Base-by-base conservation (phyloP, 2,113 vertebrate species). In the Stegastes partitus region DNA sequence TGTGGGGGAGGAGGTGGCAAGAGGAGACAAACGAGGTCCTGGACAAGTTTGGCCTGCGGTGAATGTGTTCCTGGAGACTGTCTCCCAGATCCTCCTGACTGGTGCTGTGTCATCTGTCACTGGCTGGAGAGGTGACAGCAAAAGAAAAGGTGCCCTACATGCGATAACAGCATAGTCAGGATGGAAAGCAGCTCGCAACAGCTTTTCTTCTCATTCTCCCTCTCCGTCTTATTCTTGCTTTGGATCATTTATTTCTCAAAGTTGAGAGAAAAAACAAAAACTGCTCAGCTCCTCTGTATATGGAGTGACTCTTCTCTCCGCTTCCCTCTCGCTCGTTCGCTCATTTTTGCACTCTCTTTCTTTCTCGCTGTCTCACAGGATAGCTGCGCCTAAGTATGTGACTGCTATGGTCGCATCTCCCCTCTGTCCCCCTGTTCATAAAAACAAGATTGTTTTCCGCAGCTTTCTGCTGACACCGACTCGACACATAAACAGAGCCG, bases 81-180 rank as follows among this genome's bases (percentile, higher is more conserved):
- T 74, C 74, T 85, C 77, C 75, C 59, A 78, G 79, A 90, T 88
- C 68, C 65, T 87, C 81, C 76, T 82, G 80, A 76, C 79, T 88
- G 81, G 25, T 75, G 86, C 84, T 66, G 84, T 91, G 90, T 91
- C 91, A 93, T 94, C 89, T 86, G 92, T 94, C 91, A 93, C 74
- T 68, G 71, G 82, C 79, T 82, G 80, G 73, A 91, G 85, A 86
- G 86, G 89, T 91, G 92, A 93, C 86, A 87, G 85, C 23, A 1
- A 76, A 74, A 84, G 74, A 81, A 85, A 88, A 81, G 84, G 70
- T 92, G 91, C 77, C 91, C 89, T 91, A 81, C 69, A 89, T 91
- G 90, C 62, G 44, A 55, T 63, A 75, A 74, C 78, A 50, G 73
- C 74, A 72, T 73, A 80, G 65, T 45, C 54, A 50, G 81, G 71